Base-by-base conservation (phyloP, 1,140 invertebrate species). In the Drosophila nasuta region DNA sequence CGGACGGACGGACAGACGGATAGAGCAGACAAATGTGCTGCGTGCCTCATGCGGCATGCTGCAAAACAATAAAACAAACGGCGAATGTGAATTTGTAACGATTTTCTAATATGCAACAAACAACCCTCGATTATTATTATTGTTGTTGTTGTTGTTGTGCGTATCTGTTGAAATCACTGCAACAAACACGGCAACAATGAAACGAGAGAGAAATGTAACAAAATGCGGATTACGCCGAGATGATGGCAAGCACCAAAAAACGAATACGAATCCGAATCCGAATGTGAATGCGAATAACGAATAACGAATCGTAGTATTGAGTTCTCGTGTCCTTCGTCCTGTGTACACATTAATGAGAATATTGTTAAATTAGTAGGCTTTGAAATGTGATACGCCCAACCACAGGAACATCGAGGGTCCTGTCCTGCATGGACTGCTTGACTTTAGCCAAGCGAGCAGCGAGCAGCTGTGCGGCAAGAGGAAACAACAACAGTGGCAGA, bases 361-460 rank as follows among this genome's bases (percentile, higher is more conserved):
- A 91, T 91, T 91, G 90, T 91, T 91, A 91, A 91, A 91, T 91
- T 91, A 91, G 85, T 85, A 81, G 90, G 82, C 90, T 91, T 89
- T 91, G 90, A 91, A 91, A 91, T 91, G 90, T 90, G 90, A 91
- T 91, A 91, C 76, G 85, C 79, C 82, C 85, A 81, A 91, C 90
- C 89, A 91, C 85, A 91, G 82, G 43, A 66, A 25, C 38, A 7
- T 17, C 4, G 15, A 35, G n/a, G n/a, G 17, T 7, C 11, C n/a
- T 10, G 69, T 69, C 63, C 59, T 59, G 30, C 58, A 3, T 33
- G 10, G 45, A 25, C 81, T 83, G 76, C 67, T 86, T 85, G 81
- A 85, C 81, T 85, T 77, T 74, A 33, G 13, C 63, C 52, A 85
- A 81, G 49, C 85, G 77, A 81, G 72, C 85, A 89, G 85, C 85